Conservation (phyloP, 2,113 vertebrate species). For the Nanger granti region DNA sequence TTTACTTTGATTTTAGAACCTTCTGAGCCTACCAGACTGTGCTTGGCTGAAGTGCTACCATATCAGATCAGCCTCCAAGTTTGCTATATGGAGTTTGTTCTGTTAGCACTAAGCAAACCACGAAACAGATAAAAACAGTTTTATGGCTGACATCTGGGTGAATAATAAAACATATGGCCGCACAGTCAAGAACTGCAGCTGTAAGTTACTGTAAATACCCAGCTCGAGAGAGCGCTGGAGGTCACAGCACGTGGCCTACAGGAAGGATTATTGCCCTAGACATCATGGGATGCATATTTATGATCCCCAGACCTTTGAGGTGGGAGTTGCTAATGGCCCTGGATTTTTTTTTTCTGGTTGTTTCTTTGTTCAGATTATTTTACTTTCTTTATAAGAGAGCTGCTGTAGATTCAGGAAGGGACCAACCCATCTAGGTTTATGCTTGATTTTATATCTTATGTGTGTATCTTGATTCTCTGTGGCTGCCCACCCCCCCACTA, state of each 20-base stretch:
- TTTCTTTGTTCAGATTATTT: conserved; percentile 59
- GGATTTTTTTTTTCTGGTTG: not conserved
- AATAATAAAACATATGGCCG: conserved; percentile 80
- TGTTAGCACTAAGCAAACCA: conserved; percentile 79
- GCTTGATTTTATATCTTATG: not conserved
- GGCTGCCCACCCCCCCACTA: not conserved
- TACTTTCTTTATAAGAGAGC: conserved; percentile 33
- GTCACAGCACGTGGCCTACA: conserved; percentile 64
- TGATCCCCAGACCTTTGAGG: conserved; percentile 45
- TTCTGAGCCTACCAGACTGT: conserved; percentile 55
- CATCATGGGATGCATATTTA: conserved; percentile 66
- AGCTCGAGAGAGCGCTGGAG: conserved; percentile 60
- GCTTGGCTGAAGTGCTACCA: conserved; percentile 64
- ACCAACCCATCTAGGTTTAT: not conserved
- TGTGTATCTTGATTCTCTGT: not conserved
- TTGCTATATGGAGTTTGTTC: conserved; percentile 83
- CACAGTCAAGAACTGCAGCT: conserved; percentile 77
- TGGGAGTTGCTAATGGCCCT: conserved; percentile 72
- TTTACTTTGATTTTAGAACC: conserved; percentile 67
- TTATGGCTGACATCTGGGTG: conserved; percentile 83
- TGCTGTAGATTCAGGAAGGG: conserved; percentile 30
- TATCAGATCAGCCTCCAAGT: conserved; percentile 73
- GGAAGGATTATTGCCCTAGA: conserved; percentile 61
- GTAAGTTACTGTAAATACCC: conserved; percentile 80
- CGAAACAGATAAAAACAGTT: conserved; percentile 83